Base-by-base conservation (phyloP, 2,888 invertebrate genomes). In the Cerastoderma edule region DNA sequence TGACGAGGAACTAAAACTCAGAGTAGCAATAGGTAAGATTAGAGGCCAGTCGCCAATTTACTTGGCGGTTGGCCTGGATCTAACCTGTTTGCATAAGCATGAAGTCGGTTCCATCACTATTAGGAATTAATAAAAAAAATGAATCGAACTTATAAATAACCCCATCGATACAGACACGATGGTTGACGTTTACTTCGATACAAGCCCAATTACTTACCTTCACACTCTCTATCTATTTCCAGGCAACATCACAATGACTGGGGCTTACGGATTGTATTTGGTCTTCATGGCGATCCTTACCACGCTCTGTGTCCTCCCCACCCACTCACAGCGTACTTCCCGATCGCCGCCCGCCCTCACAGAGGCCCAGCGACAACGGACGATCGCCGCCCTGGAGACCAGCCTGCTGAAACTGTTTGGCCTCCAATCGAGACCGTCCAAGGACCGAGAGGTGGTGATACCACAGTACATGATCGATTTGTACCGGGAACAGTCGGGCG, bases 381-480 rank as follows among this genome's bases (percentile, higher is more conserved):
- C 84, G 71, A 89, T 94, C 64, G 93, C 93, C 74, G 93, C 93
- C 75, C 93, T 95, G 67, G 95, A 95, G 91, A 92, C 94, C 67
- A 94, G 93, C 83, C 93, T 95, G 30, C 93, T 96, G 91, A 93
- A 95, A 89, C 91, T 95, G 93, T 94, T 95, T 86, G 95, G 95
- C 53, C 93, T 95, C 85, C 92, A 93, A 78, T 93, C 92, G 78
- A 93, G 95, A 93, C 96, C 94, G 81, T 93, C 92, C 91, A 93
- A 94, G 46, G 85, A 84, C 30, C 78, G 84, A 46, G 87, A 94
- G 87, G 93, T 94, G 73, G 93, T 94, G 67, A 94, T 98, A 91
- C 97, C 97, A 78, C 95, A 95, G 89, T 96, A 96, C 87, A 95
- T 98, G 95, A 95, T 95, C 92, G 94, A 96, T 91, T 94, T 98